Evolutionary conservation across 2,888 invertebrate species (phyloP).

Genomic region (Nowickia ferox): DNA sequence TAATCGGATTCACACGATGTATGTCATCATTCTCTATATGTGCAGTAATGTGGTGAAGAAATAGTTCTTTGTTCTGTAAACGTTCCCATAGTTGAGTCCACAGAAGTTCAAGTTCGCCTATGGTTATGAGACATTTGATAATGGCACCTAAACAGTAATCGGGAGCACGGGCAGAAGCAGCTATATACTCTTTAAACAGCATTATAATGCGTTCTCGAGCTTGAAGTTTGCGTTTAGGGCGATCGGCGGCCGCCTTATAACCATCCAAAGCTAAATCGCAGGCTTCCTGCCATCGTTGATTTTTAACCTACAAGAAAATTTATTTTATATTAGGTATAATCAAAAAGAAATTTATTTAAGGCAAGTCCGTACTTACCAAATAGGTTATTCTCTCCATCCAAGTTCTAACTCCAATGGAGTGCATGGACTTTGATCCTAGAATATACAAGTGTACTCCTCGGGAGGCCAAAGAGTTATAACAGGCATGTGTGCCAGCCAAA

Average conservation of each 20-base stretch:
- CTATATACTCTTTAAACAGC: slow-evolving; percentile 83
- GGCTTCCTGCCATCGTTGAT: slow-evolving; percentile 85
- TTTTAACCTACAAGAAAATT: slow-evolving; percentile 80
- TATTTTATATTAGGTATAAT: not conserved
- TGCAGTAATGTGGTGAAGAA: slow-evolving; percentile 88
- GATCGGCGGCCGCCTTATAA: slow-evolving; percentile 81
- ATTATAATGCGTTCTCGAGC: slow-evolving; percentile 83
- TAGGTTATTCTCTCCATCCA: slow-evolving; percentile 88
- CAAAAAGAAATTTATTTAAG: not conserved
- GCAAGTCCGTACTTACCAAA: slow-evolving; percentile 82
- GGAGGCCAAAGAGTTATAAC: slow-evolving; percentile 88
- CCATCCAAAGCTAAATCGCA: slow-evolving; percentile 85
- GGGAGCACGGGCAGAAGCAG: slow-evolving; percentile 81
- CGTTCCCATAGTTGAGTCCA: slow-evolving; percentile 87
- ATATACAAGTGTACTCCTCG: slow-evolving; percentile 88
- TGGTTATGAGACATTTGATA: slow-evolving; percentile 81
- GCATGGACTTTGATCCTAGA: slow-evolving; percentile 87
- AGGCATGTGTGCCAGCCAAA: slow-evolving; percentile 86
- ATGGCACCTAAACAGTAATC: slow-evolving; percentile 82
- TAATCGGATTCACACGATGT: slow-evolving; percentile 86
- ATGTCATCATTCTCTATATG: slow-evolving; percentile 88
- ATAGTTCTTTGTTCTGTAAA: slow-evolving; percentile 84
- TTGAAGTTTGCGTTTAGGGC: slow-evolving; percentile 82
- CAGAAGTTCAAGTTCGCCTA: slow-evolving; percentile 84
- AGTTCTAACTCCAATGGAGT: slow-evolving; percentile 86